phyloP scores from a whole-genome alignment of 2,113 vertebrate species.

The Lycocorax pyrrhopterus region DNA sequence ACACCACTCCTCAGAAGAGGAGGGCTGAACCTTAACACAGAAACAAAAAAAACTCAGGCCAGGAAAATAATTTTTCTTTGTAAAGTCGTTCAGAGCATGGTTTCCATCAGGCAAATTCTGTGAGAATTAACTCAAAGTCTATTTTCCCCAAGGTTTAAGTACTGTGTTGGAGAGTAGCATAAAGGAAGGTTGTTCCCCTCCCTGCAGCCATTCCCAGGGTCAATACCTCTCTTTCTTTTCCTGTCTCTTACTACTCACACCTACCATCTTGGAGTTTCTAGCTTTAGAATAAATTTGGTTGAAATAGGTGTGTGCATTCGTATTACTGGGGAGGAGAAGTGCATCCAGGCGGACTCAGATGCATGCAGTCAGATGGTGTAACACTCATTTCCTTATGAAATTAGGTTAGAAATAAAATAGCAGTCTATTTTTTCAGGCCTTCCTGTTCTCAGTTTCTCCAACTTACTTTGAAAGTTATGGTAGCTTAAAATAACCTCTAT shows the following conservation, averaged over 20 bases:
- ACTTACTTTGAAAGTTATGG: background rate
- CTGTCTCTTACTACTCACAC: background rate
- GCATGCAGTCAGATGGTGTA: background rate
- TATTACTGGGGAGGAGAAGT: background rate
- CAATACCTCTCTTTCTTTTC: background rate
- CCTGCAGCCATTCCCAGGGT: background rate
- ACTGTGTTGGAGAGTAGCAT: background rate
- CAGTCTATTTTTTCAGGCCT: background rate
- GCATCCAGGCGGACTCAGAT: background rate
- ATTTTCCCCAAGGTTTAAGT: background rate
- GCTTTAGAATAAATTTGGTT: background rate
- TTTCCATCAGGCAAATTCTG: background rate
- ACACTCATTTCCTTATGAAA: background rate
- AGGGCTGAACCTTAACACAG: background rate
- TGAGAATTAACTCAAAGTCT: background rate
- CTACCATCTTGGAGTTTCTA: background rate
- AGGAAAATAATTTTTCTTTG: background rate
- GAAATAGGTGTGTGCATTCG: background rate
- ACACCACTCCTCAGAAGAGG: background rate
- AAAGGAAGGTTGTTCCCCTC: background rate
- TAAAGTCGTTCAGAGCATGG: accelerated
- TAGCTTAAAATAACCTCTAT: background rate
- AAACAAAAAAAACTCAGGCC: background rate
- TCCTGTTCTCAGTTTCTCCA: background rate
- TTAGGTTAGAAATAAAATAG: background rate